Evolutionary conservation across 1,140 invertebrate species (phyloP).

Genomic region (Adoxophyes honmai): DNA sequence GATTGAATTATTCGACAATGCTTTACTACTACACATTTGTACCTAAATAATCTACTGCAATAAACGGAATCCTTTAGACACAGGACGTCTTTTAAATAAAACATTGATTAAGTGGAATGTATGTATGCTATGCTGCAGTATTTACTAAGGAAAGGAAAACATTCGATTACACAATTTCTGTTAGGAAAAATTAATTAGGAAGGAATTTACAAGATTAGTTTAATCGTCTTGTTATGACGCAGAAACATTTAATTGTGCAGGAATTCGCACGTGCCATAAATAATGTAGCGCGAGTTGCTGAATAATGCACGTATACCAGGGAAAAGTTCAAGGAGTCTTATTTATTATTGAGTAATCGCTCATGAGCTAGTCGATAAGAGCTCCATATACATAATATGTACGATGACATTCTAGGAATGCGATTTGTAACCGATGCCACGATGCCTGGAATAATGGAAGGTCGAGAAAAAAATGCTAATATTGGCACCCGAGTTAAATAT

Average conservation of each 20-base stretch:
- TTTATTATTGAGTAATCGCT: not conserved
- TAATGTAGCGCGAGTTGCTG: slow-evolving; percentile 15
- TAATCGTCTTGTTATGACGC: slow-evolving; percentile 34
- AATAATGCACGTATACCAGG: not conserved
- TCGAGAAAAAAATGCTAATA: slow-evolving; percentile 6
- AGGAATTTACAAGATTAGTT: slow-evolving; percentile 41
- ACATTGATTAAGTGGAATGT: too few relatives aligned
- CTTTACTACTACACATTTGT: too few relatives aligned
- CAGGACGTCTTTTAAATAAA: too few relatives aligned
- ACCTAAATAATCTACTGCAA: too few relatives aligned
- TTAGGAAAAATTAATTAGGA: slow-evolving; percentile 31
- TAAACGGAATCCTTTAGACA: too few relatives aligned
- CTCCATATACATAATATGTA: not conserved
- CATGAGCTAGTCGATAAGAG: not conserved
- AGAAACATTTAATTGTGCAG: slow-evolving; percentile 22
- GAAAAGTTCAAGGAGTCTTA: slow-evolving; percentile 9
- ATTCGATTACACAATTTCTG: slow-evolving; percentile 18
- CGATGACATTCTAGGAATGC: slow-evolving; percentile 8
- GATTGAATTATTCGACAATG: too few relatives aligned
- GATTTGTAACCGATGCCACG: slow-evolving; percentile 1
- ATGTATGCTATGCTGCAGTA: too few relatives aligned
- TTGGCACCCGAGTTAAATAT: slow-evolving; percentile 20
- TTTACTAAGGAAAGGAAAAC: too few relatives aligned
- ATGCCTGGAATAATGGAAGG: slow-evolving; percentile 3
- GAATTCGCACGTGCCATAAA: slow-evolving; percentile 43